phyloP scores from a whole-genome alignment of 2,797 vertebrate genomes.

The Thunnus albacares region DNA sequence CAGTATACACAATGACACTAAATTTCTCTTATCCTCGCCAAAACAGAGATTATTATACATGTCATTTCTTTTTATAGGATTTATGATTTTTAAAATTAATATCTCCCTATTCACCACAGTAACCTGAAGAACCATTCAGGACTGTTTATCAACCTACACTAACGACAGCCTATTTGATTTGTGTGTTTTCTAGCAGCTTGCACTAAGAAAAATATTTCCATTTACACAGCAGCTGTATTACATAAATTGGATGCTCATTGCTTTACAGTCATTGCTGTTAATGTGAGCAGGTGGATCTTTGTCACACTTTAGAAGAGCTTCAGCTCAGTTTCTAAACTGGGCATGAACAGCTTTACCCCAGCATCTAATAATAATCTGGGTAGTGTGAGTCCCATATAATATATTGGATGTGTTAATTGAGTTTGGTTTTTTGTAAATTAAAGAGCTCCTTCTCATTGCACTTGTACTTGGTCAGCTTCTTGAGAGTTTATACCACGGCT shows the following conservation, averaged over 20 bases:
- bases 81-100: conserved; percentile 20
- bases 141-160: background rate
- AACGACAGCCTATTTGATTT: conserved; percentile 27
- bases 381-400: too few species aligned
- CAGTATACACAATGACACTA: background rate
- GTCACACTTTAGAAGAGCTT: conserved; percentile 21
- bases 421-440: too few species aligned
- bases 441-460: too few species aligned
- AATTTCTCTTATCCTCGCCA: background rate
- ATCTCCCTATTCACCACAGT: background rate
- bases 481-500: too few species aligned
- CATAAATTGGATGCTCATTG: conserved; percentile 7
- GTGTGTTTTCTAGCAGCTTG: background rate
- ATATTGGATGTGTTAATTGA: too few species aligned
- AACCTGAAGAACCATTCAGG: background rate
- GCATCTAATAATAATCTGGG: too few species aligned
- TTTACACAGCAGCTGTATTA: conserved; percentile 1
- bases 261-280: conserved; percentile 16
- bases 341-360: too few species aligned
- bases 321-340: background rate
- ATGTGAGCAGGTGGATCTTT: conserved; percentile 8
- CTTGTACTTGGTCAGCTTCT: too few species aligned
- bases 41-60: conserved; percentile 17
- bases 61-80: background rate
- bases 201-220: background rate